Evolutionary conservation across 1,140 invertebrate genomes (phyloP), one percentile per base, ranked within the genome.

Genomic region (Aphelinus certus): DNA sequence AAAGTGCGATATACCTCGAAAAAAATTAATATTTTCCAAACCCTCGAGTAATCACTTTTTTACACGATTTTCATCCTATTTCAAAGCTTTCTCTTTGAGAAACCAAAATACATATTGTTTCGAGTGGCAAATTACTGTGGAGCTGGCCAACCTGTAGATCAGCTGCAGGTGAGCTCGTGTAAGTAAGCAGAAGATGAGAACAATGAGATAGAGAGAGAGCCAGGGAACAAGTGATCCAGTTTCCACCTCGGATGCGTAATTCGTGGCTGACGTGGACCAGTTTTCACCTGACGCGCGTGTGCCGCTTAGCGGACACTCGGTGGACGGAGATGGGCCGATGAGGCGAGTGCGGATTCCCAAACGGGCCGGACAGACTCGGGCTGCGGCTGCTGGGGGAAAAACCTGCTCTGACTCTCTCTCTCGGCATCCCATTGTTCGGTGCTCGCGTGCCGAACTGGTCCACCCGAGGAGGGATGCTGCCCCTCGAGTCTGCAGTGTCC

Each of bases 261-360:
- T 3, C 64, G 51, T 7, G 3, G 9, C 26, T 49, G 56, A 26
- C 26, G 78, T 87, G 86, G 84, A 88, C 85, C 84, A 86, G 87
- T 87, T 87, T 83, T 73, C 86, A 88, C 85, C 84, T 88, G 86
- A 88, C 85, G 69, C 85, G 69, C 82, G 69, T 26, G 26, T 26
- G 26, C 26, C 26, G 26, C 26, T 26, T 26, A 26, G 26, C 26
- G 26, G 26, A 26, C 26, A 26, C 26, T 26, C 26, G 26, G 26
- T 26, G 26, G 26, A 26, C 26, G 26, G 26, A 26, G 26, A 26
- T 26, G 26, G 26, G 45, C 62, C 62, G 48, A 64, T 64, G 26
- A 26, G 26, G 26, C 26, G 6, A 69, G 42, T 10, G 5, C 58
- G 47, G 67, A 69, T 69, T 68, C 66, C 67, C 10, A 49, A 26